Evolutionary conservation across 2,797 vertebrate species (phyloP).

Genomic region (Semaprochilodus insignis): DNA sequence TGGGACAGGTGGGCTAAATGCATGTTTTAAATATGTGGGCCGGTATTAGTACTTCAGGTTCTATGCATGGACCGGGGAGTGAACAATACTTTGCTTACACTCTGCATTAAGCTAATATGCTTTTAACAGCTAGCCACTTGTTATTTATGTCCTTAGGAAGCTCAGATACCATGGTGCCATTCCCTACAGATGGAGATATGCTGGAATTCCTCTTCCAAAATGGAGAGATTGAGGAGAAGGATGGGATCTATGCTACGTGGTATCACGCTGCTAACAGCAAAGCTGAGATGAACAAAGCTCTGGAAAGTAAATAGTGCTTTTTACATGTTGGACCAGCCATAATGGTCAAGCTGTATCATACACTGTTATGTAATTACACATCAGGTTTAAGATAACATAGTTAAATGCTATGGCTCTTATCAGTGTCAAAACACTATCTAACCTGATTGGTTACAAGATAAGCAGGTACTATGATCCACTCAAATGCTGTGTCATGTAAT

Average conservation of each 20-base stretch:
- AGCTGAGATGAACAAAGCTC: conserved; percentile 76
- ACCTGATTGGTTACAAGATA: background rate
- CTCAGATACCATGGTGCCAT: conserved; percentile 46
- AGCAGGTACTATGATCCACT: background rate
- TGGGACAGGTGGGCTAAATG: no score
- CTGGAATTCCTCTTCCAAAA: conserved; percentile 80
- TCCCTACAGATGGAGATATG: conserved; percentile 80
- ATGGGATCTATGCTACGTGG: conserved; percentile 84
- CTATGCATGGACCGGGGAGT: no score
- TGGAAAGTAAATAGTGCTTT: conserved; percentile 64
- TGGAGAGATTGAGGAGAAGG: conserved; percentile 73
- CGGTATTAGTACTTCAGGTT: no score
- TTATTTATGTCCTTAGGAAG: conserved; percentile 33
- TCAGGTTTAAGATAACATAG: background rate
- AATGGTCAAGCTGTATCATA: background rate
- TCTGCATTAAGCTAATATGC: no score
- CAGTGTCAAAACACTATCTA: background rate
- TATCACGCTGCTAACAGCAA: conserved; percentile 83
- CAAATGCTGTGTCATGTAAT: background rate
- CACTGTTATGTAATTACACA: background rate
- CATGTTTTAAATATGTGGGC: no score
- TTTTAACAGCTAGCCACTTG: no score
- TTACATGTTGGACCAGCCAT: background rate
- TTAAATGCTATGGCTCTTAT: background rate
- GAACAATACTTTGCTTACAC: no score